Percentiles rank a stretch among this genome's conserved stretches.
phyloP scores from a whole-genome alignment of 1,140 invertebrate species.

The Eumaeus atala region DNA sequence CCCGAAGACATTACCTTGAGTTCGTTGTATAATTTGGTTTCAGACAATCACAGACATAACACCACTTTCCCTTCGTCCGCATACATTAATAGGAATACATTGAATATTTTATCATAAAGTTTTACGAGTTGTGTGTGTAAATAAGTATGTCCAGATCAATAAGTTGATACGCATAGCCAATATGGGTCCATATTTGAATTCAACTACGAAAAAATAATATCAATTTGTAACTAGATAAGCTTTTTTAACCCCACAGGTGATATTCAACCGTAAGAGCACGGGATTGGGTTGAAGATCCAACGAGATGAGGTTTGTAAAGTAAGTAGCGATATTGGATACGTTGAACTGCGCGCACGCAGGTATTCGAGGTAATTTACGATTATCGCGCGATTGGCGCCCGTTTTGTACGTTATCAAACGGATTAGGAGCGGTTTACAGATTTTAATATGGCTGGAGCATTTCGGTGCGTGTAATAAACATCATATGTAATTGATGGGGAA shows the following conservation, averaged over 20 bases:
- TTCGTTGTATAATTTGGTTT: too few species aligned
- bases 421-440: conserved; percentile 33
- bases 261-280: neutral
- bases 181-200: conserved; percentile 21
- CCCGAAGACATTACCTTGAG: too few species aligned
- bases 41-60: too few species aligned
- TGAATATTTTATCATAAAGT: too few species aligned
- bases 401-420: conserved; percentile 39
- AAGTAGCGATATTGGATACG: conserved; percentile 39
- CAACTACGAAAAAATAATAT: conserved; percentile 25
- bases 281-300: neutral
- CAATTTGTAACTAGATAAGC: conserved; percentile 25
- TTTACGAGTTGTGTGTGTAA: neutral
- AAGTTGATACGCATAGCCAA: conserved; percentile 7
- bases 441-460: conserved; percentile 12
- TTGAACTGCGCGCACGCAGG: conserved; percentile 33
- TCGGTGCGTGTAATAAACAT: neutral
- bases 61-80: too few species aligned
- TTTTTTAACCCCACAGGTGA: neutral
- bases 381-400: conserved; percentile 32
- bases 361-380: conserved; percentile 46
- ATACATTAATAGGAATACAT: too few species aligned
- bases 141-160: conserved; percentile 1
- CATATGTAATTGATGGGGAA: too few species aligned
- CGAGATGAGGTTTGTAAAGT: conserved; percentile 13